phyloP scores from a whole-genome alignment of 2,888 invertebrate species.

The Morpho deidamia region DNA sequence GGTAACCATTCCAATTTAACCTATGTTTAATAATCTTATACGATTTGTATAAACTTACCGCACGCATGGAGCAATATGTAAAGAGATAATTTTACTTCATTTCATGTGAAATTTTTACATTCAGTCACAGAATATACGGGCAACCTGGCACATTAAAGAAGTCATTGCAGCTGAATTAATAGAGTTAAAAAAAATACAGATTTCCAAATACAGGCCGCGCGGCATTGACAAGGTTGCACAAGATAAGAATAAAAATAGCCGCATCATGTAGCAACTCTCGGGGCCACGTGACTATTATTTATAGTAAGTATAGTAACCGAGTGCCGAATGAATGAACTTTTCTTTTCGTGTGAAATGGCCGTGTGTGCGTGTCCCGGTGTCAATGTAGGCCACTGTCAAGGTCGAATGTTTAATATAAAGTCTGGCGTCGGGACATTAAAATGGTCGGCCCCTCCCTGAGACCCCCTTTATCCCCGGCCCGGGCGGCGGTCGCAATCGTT shows the following conservation, averaged over 20 bases:
- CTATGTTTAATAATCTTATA: too few relatives aligned
- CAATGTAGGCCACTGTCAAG: constrained; percentile 78
- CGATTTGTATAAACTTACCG: too few relatives aligned
- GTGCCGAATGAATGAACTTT: constrained; percentile 72
- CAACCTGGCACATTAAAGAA: too few relatives aligned
- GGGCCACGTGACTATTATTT: constrained; percentile 64
- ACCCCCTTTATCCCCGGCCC: constrained; percentile 59
- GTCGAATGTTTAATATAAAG: constrained; percentile 79
- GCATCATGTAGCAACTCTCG: constrained; percentile 32
- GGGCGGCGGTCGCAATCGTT: constrained; percentile 71
- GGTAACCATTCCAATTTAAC: too few relatives aligned
- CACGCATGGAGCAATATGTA: too few relatives aligned
- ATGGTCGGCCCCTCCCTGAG: constrained; percentile 72
- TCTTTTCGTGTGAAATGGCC: constrained; percentile 68
- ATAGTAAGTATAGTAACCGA: constrained; percentile 41
- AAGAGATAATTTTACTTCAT: too few relatives aligned
- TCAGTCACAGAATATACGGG: too few relatives aligned
- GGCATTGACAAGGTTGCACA: constrained; percentile 32
- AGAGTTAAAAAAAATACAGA: constrained; percentile 4
- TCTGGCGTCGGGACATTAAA: constrained; percentile 77
- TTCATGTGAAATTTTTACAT: too few relatives aligned
- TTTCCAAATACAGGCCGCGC: constrained; percentile 5
- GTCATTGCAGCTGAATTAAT: background rate
- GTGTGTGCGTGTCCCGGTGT: constrained; percentile 73
- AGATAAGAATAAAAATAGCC: constrained; percentile 26